Evolutionary conservation across 2,888 invertebrate species (phyloP), one percentile per base, ranked within the genome.

Genomic region (Thymelicus acteon): DNA sequence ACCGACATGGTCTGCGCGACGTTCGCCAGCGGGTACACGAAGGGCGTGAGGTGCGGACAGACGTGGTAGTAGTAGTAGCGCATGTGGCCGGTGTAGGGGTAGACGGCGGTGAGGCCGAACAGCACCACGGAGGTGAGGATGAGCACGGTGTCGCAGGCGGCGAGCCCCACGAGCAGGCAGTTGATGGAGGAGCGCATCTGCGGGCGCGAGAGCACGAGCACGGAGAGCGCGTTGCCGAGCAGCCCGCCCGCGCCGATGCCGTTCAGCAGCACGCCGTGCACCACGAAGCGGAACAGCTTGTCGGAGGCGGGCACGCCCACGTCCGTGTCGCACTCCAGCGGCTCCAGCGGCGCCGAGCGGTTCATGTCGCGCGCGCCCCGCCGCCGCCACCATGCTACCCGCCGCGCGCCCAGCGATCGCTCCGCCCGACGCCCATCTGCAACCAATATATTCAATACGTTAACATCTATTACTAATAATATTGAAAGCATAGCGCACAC

Each of bases 171-270:
- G 73, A 99, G 95, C 83, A 99, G 95, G 89, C 98, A 98, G 91
- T 99, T 99, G 84, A 99, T 98, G 84, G 98, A 98, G 72, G 98
- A 98, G 81, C 97, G 96, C 99, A 99, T 99, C 90, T 98, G 97
- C 37, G 98, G 98, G 69, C 98, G 95, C 72, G 98, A 97, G 66
- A 98, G 94, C 79, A 98, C 98, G 73, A 98, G 96, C 95, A 98
- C 97, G 54, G 98, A 96, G 71, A 99, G 96, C 72, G 97, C 95
- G 91, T 98, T 99, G 75, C 98, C 99, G 60, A 98, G 94, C 74
- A 98, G 95, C 7, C 98, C 99, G 80, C 97, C 96, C 39, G 97
- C 89, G 72, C 97, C 97, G 79, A 98, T 95, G 62, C 95, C 88
- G 88, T 97, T 98, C 71, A 98, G 94, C 77, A 98, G 92, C 76